A percentile compares a stretch with the other conserved stretches of the same genome.
phyloP scores from a whole-genome alignment of 2,888 invertebrate genomes.

The Phragmatobia fuliginosa region DNA sequence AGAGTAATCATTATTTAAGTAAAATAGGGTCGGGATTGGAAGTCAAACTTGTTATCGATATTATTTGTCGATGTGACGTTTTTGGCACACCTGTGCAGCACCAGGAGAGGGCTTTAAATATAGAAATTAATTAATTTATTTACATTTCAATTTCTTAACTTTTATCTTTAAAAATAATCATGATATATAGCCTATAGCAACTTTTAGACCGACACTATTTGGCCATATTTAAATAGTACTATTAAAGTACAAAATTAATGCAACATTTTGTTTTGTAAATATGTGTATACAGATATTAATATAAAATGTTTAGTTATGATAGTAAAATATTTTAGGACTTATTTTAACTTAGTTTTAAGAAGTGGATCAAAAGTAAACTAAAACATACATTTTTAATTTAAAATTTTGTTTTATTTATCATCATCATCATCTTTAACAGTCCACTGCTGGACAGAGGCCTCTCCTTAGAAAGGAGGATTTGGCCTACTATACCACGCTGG shows the following conservation, averaged over 20 bases:
- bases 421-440: no score
- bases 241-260: slow-evolving; percentile 61
- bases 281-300: slow-evolving; percentile 81
- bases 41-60: slow-evolving; percentile 8
- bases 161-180: slow-evolving; percentile 25
- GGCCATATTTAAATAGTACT: slow-evolving; percentile 42
- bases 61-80: background rate
- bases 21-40: background rate
- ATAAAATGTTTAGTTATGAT: slow-evolving; percentile 57
- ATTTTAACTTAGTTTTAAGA: slow-evolving; percentile 66
- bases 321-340: slow-evolving; percentile 52
- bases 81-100: background rate
- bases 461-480: no score
- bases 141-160: slow-evolving; percentile 39
- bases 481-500: no score
- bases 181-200: slow-evolving; percentile 30
- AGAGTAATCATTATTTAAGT: slow-evolving; percentile 7
- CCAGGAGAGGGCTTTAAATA: slow-evolving; percentile 24
- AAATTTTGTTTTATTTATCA: slow-evolving; percentile 34
- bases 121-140: slow-evolving; percentile 46
- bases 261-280: slow-evolving; percentile 81
- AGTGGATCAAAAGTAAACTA: slow-evolving; percentile 68
- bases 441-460: no score
- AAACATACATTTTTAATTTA: slow-evolving; percentile 69
- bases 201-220: slow-evolving; percentile 28